A percentile compares a stretch with the other conserved stretches of the same genome.
Conservation (phyloP, 2,797 vertebrate species). For the Mallotus villosus region DNA sequence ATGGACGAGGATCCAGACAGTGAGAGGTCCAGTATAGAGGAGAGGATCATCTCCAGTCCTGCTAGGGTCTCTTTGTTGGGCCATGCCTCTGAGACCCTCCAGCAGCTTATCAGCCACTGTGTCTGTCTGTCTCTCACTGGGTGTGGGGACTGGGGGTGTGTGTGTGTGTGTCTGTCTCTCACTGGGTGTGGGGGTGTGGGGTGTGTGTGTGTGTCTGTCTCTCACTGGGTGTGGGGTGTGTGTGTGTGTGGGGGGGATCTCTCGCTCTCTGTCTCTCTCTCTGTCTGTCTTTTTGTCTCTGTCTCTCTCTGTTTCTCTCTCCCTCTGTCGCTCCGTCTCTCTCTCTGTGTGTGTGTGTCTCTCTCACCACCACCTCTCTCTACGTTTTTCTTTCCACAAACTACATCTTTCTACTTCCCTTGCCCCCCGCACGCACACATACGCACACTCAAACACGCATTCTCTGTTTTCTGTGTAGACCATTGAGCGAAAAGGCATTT, state of each 20-base stretch:
- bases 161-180: neutral
- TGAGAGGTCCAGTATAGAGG: slow-evolving; percentile 7
- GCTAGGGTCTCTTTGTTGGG: slow-evolving; percentile 9
- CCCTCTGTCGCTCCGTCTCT: neutral
- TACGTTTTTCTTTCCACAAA: neutral
- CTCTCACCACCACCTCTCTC: neutral
- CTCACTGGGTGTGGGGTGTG: neutral
- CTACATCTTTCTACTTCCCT: neutral
- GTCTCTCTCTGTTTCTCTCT: neutral
- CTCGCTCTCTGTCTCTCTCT: neutral
- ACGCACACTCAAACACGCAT: neutral
- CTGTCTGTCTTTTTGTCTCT: no score
- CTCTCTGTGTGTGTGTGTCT: neutral
- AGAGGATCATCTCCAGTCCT: slow-evolving; percentile 25
- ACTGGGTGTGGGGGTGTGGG: no score
- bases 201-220: neutral
- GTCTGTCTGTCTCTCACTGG: neutral
- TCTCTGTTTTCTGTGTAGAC: neutral
- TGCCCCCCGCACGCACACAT: neutral
- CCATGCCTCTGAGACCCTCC: slow-evolving; percentile 34
- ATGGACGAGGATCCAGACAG: neutral
- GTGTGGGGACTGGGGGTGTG: no score
- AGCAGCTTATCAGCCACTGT: slow-evolving; percentile 34
- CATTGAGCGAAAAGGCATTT: slow-evolving; percentile 39
- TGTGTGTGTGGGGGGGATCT: neutral